These are phyloP conservation scores for Drosophila emarginata DNA, from an alignment of 2,888 invertebrate genomes.

Conservation along the genomic window DNA sequence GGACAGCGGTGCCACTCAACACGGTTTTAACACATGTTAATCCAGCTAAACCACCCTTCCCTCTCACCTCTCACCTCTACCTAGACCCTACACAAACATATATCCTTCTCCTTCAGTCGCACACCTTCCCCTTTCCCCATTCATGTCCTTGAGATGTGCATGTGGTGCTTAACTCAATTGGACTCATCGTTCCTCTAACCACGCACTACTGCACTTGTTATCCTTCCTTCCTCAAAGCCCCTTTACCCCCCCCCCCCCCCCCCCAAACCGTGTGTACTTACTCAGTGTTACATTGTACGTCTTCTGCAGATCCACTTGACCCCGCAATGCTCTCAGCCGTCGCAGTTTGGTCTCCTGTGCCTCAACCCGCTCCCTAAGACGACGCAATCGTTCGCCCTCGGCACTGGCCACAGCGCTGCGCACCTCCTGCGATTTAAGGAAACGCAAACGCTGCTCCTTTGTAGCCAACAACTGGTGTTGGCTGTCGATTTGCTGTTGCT, in stretches of 20 bases:
- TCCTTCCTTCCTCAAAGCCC: not conserved
- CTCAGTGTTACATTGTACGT: conserved; percentile 95
- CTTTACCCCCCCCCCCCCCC: not conserved
- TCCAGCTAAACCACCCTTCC: conserved; percentile 40
- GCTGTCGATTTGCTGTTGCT: conserved; percentile 98
- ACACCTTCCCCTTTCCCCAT: not conserved
- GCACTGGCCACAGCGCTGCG: conserved; percentile 84
- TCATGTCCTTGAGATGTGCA: conserved; percentile 44
- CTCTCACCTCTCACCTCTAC: conserved; percentile 4
- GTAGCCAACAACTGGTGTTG: conserved; percentile 95
- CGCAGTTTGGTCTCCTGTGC: conserved; percentile 97
- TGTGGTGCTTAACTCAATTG: conserved; percentile 69
- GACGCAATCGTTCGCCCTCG: conserved; percentile 93
- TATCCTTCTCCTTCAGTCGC: not conserved
- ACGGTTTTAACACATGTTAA: conserved; percentile 74
- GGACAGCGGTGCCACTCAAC: conserved; percentile 54
- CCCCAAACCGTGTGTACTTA: conserved; percentile 85
- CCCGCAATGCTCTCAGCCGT: conserved; percentile 94
- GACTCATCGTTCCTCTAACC: conserved; percentile 25
- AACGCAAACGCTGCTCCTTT: conserved; percentile 95
- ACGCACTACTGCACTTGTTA: too few relatives aligned
- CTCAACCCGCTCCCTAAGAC: conserved; percentile 95
- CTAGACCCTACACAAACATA: conserved; percentile 1
- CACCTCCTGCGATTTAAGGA: conserved; percentile 96
- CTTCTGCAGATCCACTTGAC: conserved; percentile 96